Evolutionary conservation across 1,140 invertebrate species (phyloP).

Genomic region (Vanessa tameamea): DNA sequence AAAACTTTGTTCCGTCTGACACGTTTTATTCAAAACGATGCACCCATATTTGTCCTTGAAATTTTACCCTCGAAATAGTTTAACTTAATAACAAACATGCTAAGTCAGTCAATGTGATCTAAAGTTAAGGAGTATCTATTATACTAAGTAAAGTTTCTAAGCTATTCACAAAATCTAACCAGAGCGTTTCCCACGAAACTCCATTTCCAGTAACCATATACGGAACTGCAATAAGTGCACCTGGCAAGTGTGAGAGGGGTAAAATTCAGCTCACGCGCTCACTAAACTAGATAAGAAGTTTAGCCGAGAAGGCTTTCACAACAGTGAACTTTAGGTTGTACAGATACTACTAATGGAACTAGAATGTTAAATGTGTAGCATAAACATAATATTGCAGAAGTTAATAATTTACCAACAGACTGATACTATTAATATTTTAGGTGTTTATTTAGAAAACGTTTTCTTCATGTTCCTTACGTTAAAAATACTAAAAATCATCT

Average conservation of each 20-base stretch:
- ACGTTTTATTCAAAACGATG: no score
- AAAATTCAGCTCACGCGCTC: constrained; percentile 8
- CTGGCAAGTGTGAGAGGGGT: constrained; percentile 6
- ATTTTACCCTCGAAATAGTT: no score
- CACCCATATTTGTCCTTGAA: no score
- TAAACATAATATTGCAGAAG: no score
- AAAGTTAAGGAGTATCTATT: background rate
- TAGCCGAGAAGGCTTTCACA: constrained; percentile 11
- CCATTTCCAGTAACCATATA: constrained; percentile 6
- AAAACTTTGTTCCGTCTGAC: no score
- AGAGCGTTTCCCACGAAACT: background rate
- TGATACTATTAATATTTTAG: no score
- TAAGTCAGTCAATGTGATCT: background rate
- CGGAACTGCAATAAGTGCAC: constrained; percentile 8
- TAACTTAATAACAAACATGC: background rate
- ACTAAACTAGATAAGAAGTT: constrained; percentile 12
- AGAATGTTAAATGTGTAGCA: background rate
- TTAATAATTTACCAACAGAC: no score
- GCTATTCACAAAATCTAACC: background rate
- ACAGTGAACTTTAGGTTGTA: background rate
- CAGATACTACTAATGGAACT: background rate
- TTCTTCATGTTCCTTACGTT: no score
- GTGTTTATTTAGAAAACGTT: no score
- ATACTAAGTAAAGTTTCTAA: background rate
- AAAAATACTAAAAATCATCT: no score